Evolutionary conservation across 2,888 invertebrate genomes (phyloP).

Genomic region (Megaustenia siamemsis): DNA sequence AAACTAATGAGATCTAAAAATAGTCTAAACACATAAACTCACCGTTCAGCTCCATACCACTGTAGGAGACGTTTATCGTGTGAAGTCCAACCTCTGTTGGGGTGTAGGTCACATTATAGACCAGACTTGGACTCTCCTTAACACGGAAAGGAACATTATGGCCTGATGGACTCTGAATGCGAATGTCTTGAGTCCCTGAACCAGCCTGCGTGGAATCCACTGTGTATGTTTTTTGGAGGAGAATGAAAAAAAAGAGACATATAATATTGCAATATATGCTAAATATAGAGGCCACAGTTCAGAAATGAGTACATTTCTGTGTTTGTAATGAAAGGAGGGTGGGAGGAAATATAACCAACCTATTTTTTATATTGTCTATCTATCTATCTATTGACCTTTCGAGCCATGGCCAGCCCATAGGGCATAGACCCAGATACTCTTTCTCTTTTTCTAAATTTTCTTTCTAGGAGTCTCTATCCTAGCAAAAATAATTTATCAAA

Average conservation of each 20-base stretch:
- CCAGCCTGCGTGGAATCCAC: constrained; percentile 94
- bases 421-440: too few relatives aligned
- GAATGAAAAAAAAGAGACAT: neutral
- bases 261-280: neutral
- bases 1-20: neutral
- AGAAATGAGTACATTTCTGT: too few relatives aligned
- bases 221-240: constrained; percentile 76
- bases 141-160: constrained; percentile 89
- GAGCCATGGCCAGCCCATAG: too few relatives aligned
- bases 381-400: too few relatives aligned
- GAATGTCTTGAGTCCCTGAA: constrained; percentile 92
- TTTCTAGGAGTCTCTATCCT: too few relatives aligned
- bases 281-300: neutral
- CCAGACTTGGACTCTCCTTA: constrained; percentile 69
- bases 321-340: too few relatives aligned
- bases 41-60: constrained; percentile 83
- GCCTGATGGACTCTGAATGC: constrained; percentile 91
- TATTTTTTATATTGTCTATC: too few relatives aligned
- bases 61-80: constrained; percentile 84
- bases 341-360: too few relatives aligned
- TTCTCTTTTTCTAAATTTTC: too few relatives aligned
- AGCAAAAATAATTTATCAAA: too few relatives aligned
- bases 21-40: neutral
- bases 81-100: constrained; percentile 91
- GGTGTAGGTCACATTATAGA: constrained; percentile 88